Base-by-base conservation (phyloP, 2,113 vertebrate species). In the Rousettus leschenaultii region DNA sequence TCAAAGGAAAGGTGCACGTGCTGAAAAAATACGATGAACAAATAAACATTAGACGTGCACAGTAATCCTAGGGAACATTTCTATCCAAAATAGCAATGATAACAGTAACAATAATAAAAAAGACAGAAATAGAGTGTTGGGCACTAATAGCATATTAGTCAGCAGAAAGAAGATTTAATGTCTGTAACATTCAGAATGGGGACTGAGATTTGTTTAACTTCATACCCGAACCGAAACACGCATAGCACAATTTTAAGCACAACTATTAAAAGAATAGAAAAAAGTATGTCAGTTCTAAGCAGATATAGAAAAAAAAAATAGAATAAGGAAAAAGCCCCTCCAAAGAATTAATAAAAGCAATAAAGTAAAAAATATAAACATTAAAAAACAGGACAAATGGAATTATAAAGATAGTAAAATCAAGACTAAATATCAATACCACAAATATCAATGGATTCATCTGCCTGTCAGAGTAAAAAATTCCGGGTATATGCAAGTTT, bases 61-160 rank as follows among this genome's bases (percentile, higher is more conserved):
- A 0, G 2, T 3, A 26, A 5, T 21, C n/a, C 22, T 10, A 57
- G 38, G 40, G 15, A 18, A 19, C 14, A 9, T 3, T 21, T 86
- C 16, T 33, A 0, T 12, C 21, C 26, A 33, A 33, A 30, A 78
- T 0, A 26, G 4, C 2, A 51, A 6, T 43, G 28, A 2, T 0
- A 1, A 11, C 5, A 5, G 11, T 21, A 15, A 10, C 30, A 21
- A 4, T 1, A 10, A 6, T 1, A 30, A 12, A 40, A 43, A 43
- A 70, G 74, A 6, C 6, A 21, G 21, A 12, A 28, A 3, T 10
- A 4, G 55, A 38, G 10, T 21, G 3, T 0, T n/a, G 33, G 79
- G 9, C 7, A 57, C 70, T 1, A 9, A 21, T 3, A 38, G n/a
- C 59, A 22, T 7, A 15, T 40, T 43, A 33, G 11, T 33, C 28